phyloP scores from a whole-genome alignment of 1,140 invertebrate species.

The Brachionus rubens region DNA sequence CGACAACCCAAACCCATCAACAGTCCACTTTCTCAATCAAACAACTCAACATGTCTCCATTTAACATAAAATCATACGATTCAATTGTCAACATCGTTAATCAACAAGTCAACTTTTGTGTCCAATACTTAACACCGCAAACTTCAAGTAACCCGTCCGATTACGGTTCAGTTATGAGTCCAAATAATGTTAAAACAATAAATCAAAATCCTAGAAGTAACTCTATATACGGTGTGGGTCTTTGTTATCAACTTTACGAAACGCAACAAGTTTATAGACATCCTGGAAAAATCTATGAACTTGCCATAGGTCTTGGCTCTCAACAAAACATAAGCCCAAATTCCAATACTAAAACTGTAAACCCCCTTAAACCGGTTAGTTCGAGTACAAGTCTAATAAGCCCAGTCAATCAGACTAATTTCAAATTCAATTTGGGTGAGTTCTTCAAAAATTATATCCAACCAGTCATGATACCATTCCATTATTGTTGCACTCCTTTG shows the following conservation, averaged over 20 bases:
- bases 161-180: neutral
- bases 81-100: constrained; percentile 3
- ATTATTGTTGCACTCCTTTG: constrained; percentile 41
- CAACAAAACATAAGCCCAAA: constrained; percentile 20
- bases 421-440: neutral
- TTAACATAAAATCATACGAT: neutral
- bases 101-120: constrained; percentile 30
- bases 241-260: constrained; percentile 30
- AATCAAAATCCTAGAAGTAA: neutral
- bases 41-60: constrained; percentile 4
- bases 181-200: neutral
- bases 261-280: constrained; percentile 40
- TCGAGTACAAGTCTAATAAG: neutral
- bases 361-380: neutral
- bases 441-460: constrained; percentile 38
- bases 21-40: neutral
- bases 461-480: constrained; percentile 16
- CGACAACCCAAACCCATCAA: neutral
- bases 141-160: neutral
- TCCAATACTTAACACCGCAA: neutral
- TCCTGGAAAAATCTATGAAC: constrained; percentile 36
- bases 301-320: neutral
- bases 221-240: constrained; percentile 2
- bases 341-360: neutral
- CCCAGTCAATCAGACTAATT: neutral